Base-by-base conservation (phyloP, 1,140 invertebrate genomes). In the Centruroides sculpturatus region DNA sequence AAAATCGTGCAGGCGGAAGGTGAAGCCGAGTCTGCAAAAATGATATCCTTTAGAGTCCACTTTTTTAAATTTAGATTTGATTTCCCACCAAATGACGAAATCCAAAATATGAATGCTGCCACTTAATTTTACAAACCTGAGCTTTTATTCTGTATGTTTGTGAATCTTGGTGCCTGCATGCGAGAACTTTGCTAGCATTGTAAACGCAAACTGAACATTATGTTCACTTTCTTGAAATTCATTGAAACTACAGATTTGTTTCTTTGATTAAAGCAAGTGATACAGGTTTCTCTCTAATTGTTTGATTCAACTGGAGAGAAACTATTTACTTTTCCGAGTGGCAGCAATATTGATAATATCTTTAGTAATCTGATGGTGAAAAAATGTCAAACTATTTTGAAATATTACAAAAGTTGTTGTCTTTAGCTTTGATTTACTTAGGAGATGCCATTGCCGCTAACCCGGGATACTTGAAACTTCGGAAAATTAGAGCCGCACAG, bases 1-100 rank as follows among this genome's bases (percentile, higher is more conserved):
- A 99, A 99, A 73, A 97, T 99, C 77, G 93, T 99, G 3, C 95
- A 99, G 75, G 96, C 97, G 66, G 95, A 99, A 78, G 97, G 97
- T 81, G 97, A 99, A 85, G 94, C 97, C 35, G 87, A 97, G 80
- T 91, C 96, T 69, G 97, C 96, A 3, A 87, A 89, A 81, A 90
- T 93, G 89, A 87, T 88, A 87, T 87, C 85, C 85, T 87, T 86
- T 83, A 10, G 41, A 23, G 23, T 23, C 23, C 23, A 23, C 35
- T 8, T 53, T 13, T 58, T 54, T 35, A 5, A 47, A 58, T 56
- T 13, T 8, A 36, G 5, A 35, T 6, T 35, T 35, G 35, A n/a
- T 34, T 23, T 35, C 13, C 35, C 13, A 34, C 54, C 35, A 35
- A 7, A 9, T 35, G 54, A 55, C 3, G 11, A 35, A 49, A 52